A percentile compares a stretch with the other conserved stretches of the same genome.
These are phyloP conservation scores for Battus philenor DNA, from an alignment of 1,140 invertebrate species.

Conservation along the genomic window DNA sequence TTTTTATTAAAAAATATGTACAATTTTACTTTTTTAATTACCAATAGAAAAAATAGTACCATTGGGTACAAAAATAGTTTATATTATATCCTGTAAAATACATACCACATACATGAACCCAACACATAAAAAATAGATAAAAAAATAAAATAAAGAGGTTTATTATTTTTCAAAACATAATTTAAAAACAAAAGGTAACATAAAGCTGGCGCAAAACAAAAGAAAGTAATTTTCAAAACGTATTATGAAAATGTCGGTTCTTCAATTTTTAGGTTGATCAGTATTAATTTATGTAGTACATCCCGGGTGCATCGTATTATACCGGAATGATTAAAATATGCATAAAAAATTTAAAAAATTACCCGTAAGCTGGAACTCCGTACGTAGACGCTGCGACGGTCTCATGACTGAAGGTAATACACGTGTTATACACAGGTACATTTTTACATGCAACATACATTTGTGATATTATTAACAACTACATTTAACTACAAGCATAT, in stretches of 20 bases:
- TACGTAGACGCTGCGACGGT: neutral
- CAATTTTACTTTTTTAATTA: too few relatives aligned
- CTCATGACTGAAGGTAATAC: slow-evolving; percentile 26
- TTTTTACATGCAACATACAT: slow-evolving; percentile 27
- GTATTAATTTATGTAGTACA: neutral
- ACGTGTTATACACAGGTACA: slow-evolving; percentile 22
- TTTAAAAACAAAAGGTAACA: too few relatives aligned
- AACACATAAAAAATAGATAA: too few relatives aligned
- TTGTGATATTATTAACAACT: slow-evolving; percentile 7
- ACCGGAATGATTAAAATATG: neutral
- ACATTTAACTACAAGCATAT: too few relatives aligned
- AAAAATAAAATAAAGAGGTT: too few relatives aligned
- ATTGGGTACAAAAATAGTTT: too few relatives aligned
- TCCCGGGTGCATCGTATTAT: neutral
- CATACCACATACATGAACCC: too few relatives aligned
- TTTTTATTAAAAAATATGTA: too few relatives aligned
- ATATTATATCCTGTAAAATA: too few relatives aligned
- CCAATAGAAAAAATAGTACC: too few relatives aligned
- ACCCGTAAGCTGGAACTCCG: slow-evolving; percentile 1
- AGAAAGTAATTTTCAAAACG: neutral
- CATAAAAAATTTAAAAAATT: neutral
- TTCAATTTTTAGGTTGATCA: neutral
- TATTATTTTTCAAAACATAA: too few relatives aligned
- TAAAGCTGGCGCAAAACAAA: neutral
- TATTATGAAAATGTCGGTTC: neutral